These are phyloP conservation scores for Thereva unica DNA, from an alignment of 2,888 invertebrate genomes.

Conservation along the genomic window DNA sequence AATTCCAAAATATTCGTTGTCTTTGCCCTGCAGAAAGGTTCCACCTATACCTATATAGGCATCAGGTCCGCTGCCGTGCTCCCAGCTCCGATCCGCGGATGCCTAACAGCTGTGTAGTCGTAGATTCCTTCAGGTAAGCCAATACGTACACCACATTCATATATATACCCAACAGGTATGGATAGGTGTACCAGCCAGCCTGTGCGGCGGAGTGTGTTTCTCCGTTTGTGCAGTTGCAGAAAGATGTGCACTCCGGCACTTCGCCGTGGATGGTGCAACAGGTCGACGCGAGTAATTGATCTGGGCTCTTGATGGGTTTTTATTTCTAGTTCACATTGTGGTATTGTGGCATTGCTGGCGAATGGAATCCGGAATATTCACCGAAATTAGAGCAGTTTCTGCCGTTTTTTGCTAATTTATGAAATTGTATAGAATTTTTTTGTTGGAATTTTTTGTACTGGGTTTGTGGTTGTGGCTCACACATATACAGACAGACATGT, in stretches of 20 bases:
- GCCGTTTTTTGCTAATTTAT: too few species aligned
- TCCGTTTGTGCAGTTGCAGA: slow-evolving; percentile 31
- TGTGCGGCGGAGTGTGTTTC: background rate
- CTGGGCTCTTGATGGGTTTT: slow-evolving; percentile 25
- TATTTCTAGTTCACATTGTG: slow-evolving; percentile 23
- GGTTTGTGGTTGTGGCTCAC: too few species aligned
- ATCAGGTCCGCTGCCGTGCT: background rate
- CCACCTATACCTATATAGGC: background rate
- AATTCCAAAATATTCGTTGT: slow-evolving; percentile 39
- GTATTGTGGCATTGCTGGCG: slow-evolving; percentile 23
- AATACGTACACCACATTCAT: too few species aligned
- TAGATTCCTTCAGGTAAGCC: too few species aligned
- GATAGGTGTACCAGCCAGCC: background rate
- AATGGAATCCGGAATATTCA: slow-evolving; percentile 28
- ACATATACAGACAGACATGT: too few species aligned
- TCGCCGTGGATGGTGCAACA: slow-evolving; percentile 20
- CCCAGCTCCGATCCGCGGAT: slow-evolving; percentile 5
- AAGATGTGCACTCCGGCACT: slow-evolving; percentile 4
- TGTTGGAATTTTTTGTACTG: too few species aligned
- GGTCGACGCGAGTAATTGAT: slow-evolving; percentile 33
- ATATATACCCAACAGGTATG: background rate
- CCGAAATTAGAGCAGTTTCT: slow-evolving; percentile 29
- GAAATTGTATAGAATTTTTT: too few species aligned
- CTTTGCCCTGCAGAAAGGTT: background rate
- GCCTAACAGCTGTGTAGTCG: slow-evolving; percentile 20